Base-by-base conservation (phyloP, 2,888 invertebrate genomes). In the Leptarthrus brevirostris region DNA sequence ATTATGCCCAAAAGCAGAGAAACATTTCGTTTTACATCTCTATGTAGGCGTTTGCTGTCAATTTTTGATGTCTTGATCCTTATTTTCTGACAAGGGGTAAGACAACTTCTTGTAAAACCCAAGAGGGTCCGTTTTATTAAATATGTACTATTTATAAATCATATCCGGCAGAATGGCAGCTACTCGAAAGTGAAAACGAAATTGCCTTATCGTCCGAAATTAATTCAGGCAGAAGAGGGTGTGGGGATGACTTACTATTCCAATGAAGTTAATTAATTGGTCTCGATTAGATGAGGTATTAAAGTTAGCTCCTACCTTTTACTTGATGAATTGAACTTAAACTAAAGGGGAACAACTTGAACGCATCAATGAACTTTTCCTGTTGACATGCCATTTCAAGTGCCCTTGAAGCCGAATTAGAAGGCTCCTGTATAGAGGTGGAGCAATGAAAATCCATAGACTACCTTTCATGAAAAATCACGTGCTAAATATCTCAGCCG, bases 31-130 rank as follows among this genome's bases (percentile, higher is more conserved):
- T 6, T 52, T 8, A 20, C 52, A 52, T 18, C 18, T 18, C 5
- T 18, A 20, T 52, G 12, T 6, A 52, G 12, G 6, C 52, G 8
- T 52, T 52, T 26, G n/a, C 26, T 54, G 54, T 54, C 54, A 26
- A 40, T 26, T 54, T 53, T n/a, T 54, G 26, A 26, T 54, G 54
- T 54, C 54, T 54, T 54, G 54, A 54, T 54, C 26, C 54, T 14
- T 22, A 4, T 54, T 12, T 14, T 26, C 24, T 54, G 54, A 54
- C 54, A 24, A 26, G 54, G 54, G 54, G 4, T 26, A 12, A n/a
- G 10, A 12, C 10, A 54, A 26, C 26, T 54, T 10, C 24, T 24
- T 54, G 30, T 54, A 26, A 24, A 54, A n/a, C 14, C 54, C 10
- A 24, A 54, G 12, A 14, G 54, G 14, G 12, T 26, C 26, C 3